Conservation (phyloP, 1,140 invertebrate genomes). For the Potamilus streckersoni region DNA sequence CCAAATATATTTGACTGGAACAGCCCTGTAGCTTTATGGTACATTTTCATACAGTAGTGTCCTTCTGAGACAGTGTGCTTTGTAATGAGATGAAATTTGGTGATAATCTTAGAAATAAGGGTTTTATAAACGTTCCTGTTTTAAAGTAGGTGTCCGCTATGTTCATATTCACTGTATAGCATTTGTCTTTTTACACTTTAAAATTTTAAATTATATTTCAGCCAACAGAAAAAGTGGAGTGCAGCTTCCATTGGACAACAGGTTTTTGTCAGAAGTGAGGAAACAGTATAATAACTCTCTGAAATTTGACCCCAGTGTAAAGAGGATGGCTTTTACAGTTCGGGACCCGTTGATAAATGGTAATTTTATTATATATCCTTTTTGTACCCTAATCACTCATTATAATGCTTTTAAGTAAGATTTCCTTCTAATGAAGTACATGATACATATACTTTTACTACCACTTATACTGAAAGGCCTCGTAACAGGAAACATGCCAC, state of each 20-base stretch:
- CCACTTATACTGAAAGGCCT: too few species aligned
- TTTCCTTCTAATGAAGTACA: too few species aligned
- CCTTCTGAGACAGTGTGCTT: too few species aligned
- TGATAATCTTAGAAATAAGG: neutral
- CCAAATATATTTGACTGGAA: too few species aligned
- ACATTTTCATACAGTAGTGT: too few species aligned
- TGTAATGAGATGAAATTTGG: neutral
- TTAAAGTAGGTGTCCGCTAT: neutral
- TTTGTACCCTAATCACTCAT: neutral
- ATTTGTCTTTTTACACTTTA: neutral
- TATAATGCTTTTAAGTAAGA: too few species aligned
- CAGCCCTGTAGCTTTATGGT: too few species aligned
- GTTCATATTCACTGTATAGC: neutral
- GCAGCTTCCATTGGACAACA: conserved; percentile 34
- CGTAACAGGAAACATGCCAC: too few species aligned
- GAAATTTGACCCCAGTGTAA: conserved; percentile 81
- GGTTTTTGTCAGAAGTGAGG: conserved; percentile 70
- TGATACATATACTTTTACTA: too few species aligned
- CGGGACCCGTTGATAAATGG: conserved; percentile 82
- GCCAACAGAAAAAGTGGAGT: conserved; percentile 37
- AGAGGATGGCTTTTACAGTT: conserved; percentile 87
- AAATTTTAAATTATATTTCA: conserved; percentile 27
- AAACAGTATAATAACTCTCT: conserved; percentile 85
- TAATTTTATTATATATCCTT: conserved; percentile 9
- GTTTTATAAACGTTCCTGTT: neutral